These are phyloP conservation scores for Torymus auratus DNA, from an alignment of 2,888 invertebrate species.

Conservation along the genomic window DNA sequence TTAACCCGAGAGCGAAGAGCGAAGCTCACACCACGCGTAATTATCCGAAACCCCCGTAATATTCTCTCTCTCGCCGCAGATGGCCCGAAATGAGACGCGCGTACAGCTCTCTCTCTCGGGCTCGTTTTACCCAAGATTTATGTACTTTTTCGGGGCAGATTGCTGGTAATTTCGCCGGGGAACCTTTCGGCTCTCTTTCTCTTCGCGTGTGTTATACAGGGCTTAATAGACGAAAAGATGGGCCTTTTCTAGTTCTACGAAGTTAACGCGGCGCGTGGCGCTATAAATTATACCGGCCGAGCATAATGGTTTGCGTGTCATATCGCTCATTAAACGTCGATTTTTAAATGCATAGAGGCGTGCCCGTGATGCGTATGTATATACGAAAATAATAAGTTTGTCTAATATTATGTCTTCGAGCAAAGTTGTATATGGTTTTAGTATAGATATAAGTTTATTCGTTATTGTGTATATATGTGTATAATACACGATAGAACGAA, in stretches of 20 bases:
- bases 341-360: background rate
- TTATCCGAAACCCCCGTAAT: conserved; percentile 47
- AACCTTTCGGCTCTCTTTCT: background rate
- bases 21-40: conserved; percentile 32
- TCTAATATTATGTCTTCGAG: too few species aligned
- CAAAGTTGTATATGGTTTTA: too few species aligned
- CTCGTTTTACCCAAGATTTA: conserved; percentile 57
- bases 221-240: conserved; percentile 15
- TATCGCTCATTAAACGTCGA: background rate
- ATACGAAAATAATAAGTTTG: too few species aligned
- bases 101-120: background rate
- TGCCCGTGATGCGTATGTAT: too few species aligned
- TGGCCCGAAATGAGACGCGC: conserved; percentile 53
- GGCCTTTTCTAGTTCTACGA: too few species aligned
- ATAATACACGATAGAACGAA: too few species aligned
- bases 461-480: too few species aligned
- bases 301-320: background rate
- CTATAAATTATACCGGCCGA: background rate
- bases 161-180: conserved; percentile 35
- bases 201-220: background rate
- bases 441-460: too few species aligned
- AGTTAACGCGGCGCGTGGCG: too few species aligned
- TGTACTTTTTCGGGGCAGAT: conserved; percentile 47
- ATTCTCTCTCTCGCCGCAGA: conserved; percentile 49
- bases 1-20: conserved; percentile 24